Evolutionary conservation across 2,797 vertebrate species (phyloP).

Genomic region (Clarias laeviceps): DNA sequence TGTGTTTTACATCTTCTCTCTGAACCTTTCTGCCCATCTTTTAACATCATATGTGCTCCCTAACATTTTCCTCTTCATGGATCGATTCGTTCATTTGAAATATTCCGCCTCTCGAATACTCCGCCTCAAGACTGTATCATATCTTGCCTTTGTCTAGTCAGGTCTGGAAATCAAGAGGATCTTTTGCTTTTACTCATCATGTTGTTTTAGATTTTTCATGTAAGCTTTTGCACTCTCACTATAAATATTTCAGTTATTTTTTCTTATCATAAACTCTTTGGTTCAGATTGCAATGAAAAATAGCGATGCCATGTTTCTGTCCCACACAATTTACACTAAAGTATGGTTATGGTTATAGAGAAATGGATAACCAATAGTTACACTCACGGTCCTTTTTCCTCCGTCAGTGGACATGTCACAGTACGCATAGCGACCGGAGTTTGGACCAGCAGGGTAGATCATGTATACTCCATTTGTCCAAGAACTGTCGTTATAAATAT

Average conservation of each 20-base stretch:
- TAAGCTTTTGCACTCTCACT: neutral
- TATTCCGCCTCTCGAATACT: too few species aligned
- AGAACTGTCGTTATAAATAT: constrained; percentile 65
- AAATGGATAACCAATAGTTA: constrained; percentile 20
- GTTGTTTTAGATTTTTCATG: neutral
- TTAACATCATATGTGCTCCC: neutral
- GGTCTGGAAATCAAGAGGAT: neutral
- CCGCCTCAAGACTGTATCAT: too few species aligned
- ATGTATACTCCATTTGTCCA: constrained; percentile 66
- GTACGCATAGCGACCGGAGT: constrained; percentile 69
- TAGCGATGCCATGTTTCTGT: neutral
- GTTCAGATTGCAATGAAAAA: neutral
- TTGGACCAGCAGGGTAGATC: constrained; percentile 71
- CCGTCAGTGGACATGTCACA: constrained; percentile 75
- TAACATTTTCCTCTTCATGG: neutral
- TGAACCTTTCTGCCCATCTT: neutral
- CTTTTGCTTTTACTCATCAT: neutral
- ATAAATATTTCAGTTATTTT: neutral
- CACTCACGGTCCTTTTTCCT: constrained; percentile 58
- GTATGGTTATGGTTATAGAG: neutral
- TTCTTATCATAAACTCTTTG: neutral
- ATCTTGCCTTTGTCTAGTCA: neutral
- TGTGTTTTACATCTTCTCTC: neutral
- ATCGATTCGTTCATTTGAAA: neutral
- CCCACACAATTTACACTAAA: neutral